A percentile compares a stretch with the other conserved stretches of the same genome.
Conservation (phyloP, 37 sponge, comb jelly and placozoan species). For the Chondrosia reniformis region DNA sequence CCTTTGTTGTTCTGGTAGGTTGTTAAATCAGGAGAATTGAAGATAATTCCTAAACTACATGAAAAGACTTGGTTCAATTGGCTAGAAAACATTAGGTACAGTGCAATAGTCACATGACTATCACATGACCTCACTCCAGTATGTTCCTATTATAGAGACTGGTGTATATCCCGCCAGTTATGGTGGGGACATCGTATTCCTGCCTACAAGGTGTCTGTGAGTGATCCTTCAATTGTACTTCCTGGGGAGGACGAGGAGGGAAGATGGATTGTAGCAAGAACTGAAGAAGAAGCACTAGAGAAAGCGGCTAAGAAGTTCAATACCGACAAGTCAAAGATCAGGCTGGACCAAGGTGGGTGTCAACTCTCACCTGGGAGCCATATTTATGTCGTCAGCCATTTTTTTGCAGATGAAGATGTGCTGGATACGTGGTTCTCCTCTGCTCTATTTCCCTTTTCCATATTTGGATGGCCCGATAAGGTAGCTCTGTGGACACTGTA, state of each 20-base stretch:
- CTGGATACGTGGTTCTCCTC: slow-evolving; percentile 99
- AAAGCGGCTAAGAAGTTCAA: slow-evolving; percentile 82
- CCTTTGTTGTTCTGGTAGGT: slow-evolving; percentile 44
- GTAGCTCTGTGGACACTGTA: slow-evolving; percentile 17
- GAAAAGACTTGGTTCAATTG: slow-evolving; percentile 90
- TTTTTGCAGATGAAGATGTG: slow-evolving; percentile 90
- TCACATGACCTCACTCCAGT: too few species aligned
- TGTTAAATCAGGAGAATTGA: slow-evolving; percentile 77
- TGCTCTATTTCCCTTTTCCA: slow-evolving; percentile 95
- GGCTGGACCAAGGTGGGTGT: slow-evolving; percentile 62
- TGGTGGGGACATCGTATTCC: slow-evolving; percentile 99
- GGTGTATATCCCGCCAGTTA: slow-evolving; percentile 98
- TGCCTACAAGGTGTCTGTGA: slow-evolving; percentile 82
- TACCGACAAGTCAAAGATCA: slow-evolving; percentile 64
- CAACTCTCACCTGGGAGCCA: too few species aligned
- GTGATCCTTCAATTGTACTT: slow-evolving; percentile 14
- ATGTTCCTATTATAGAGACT: too few species aligned
- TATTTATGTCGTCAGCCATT: too few species aligned
- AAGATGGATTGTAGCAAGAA: slow-evolving; percentile 43
- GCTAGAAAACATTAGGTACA: slow-evolving; percentile 73
- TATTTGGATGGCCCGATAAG: slow-evolving; percentile 91
- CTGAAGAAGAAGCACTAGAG: slow-evolving; percentile 80
- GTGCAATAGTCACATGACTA: too few species aligned
- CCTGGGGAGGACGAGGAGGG: not conserved
- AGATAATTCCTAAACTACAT: slow-evolving; percentile 79